Percentiles rank a stretch among this genome's conserved stretches.
Conservation (phyloP, 2,113 vertebrate genomes). For the Sebastes schlegelii region DNA sequence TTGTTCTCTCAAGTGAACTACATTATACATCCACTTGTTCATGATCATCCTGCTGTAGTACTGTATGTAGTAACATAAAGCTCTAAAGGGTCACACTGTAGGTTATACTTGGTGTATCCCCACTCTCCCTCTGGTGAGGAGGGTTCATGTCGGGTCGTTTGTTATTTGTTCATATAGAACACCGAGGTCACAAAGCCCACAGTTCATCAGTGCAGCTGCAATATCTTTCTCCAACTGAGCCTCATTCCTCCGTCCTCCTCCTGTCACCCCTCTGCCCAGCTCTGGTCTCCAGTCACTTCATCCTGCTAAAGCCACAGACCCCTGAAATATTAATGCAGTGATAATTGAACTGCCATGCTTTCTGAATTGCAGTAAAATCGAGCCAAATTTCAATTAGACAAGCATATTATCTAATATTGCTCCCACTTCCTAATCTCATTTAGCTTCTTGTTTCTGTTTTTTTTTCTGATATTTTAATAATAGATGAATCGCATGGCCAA, state of each 20-base stretch:
- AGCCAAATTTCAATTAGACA: constrained; percentile 75
- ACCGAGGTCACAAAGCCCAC: constrained; percentile 59
- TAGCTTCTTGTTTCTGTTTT: constrained; percentile 56
- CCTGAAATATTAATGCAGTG: constrained; percentile 73
- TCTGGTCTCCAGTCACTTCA: neutral
- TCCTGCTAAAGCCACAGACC: constrained; percentile 18
- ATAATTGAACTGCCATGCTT: constrained; percentile 75
- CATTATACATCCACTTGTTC: constrained; percentile 13
- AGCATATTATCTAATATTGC: constrained; percentile 73
- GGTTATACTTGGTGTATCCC: neutral
- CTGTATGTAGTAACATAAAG: neutral
- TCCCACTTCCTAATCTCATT: constrained; percentile 73
- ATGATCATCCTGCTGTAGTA: neutral
- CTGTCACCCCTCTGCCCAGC: constrained; percentile 12
- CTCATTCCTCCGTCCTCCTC: constrained; percentile 37
- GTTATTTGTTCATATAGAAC: constrained; percentile 66
- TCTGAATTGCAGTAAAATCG: constrained; percentile 57
- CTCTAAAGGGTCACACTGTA: constrained; percentile 17
- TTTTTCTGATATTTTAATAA: constrained; percentile 70
- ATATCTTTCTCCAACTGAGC: constrained; percentile 31
- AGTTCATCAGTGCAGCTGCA: constrained; percentile 54
- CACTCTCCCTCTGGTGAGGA: constrained; percentile 31
- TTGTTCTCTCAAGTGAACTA: constrained; percentile 8
- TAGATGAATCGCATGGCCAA: constrained; percentile 58
- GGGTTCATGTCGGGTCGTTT: constrained; percentile 44